Conservation (phyloP, 2,888 invertebrate genomes). For the Polydrusus tereticollis region DNA sequence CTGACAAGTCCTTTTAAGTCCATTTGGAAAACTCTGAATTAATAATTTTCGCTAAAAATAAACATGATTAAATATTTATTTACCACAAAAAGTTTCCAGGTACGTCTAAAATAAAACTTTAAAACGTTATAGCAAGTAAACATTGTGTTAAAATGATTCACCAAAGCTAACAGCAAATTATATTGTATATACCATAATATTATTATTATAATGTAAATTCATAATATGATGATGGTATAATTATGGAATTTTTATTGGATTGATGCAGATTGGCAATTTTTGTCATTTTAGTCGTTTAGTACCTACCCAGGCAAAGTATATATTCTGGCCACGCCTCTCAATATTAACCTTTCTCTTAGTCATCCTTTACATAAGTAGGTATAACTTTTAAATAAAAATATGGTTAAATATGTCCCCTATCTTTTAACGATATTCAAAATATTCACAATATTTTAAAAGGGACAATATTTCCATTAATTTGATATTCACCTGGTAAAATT, state of each 20-base stretch:
- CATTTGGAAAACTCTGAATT: not conserved
- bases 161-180: not conserved
- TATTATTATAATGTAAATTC: not conserved
- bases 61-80: not conserved
- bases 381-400: too few species aligned
- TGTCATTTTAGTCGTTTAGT: too few species aligned
- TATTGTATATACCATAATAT: not conserved
- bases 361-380: too few species aligned
- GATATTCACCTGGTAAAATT: too few species aligned
- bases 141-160: not conserved
- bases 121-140: not conserved
- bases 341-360: too few species aligned
- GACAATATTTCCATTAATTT: too few species aligned
- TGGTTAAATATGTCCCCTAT: too few species aligned
- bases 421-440: too few species aligned
- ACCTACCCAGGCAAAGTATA: too few species aligned
- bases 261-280: too few species aligned
- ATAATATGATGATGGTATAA: not conserved
- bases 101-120: not conserved
- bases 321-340: too few species aligned
- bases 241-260: not conserved
- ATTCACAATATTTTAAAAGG: too few species aligned
- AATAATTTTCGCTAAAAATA: not conserved
- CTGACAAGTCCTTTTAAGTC: not conserved
- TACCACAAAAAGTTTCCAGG: slow-evolving; percentile 1